Conservation (phyloP, 2,113 vertebrate genomes). For the Ceratotherium simum region DNA sequence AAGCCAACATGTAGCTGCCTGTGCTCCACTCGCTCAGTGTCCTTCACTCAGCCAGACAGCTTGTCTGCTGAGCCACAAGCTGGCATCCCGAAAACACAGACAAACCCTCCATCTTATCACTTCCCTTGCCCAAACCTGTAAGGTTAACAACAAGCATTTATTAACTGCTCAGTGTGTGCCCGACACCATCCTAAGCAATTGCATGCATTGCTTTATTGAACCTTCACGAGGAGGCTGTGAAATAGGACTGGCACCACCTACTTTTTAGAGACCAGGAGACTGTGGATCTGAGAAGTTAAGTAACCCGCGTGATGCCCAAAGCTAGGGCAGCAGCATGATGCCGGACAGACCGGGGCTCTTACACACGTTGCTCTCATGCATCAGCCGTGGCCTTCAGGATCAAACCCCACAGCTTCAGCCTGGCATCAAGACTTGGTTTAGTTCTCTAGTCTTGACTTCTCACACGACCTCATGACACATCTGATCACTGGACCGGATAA, state of each 20-base stretch:
- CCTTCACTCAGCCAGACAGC: background rate
- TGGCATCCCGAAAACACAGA: background rate
- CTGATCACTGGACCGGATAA: background rate
- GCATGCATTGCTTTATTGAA: background rate
- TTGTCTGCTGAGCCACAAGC: background rate
- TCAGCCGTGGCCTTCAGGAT: background rate
- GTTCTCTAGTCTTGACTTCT: background rate
- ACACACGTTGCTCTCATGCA: background rate
- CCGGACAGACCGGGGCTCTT: too few species aligned
- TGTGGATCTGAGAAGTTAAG: background rate
- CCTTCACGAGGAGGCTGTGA: background rate
- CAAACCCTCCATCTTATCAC: background rate
- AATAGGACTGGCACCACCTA: background rate
- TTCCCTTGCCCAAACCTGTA: background rate
- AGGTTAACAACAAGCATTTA: background rate
- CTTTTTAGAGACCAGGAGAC: background rate
- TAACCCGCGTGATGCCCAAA: background rate
- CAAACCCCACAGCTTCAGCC: background rate
- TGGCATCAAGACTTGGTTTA: background rate
- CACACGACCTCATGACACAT: background rate
- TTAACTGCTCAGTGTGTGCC: background rate
- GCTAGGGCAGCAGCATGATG: background rate
- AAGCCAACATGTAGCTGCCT: background rate
- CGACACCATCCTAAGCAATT: too few species aligned
- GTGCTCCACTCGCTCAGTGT: background rate